These are phyloP conservation scores for Rhabdophis nuchalis DNA, from an alignment of 2,797 vertebrate species.

Conservation along the genomic window DNA sequence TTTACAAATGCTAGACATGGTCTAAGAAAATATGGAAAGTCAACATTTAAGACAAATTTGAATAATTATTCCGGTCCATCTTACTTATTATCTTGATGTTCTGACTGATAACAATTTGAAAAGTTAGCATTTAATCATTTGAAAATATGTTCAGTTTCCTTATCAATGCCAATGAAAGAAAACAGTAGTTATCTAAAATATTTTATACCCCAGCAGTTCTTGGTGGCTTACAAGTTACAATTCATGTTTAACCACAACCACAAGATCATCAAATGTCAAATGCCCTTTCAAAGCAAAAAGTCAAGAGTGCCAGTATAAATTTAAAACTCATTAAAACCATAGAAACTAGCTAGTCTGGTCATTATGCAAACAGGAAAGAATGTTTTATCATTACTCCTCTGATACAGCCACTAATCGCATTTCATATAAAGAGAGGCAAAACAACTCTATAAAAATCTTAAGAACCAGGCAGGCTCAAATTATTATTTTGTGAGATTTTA, in stretches of 20 bases:
- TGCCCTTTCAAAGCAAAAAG: not conserved
- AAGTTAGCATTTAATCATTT: not conserved
- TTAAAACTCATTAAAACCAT: not conserved
- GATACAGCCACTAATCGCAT: not conserved
- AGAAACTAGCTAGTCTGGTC: not conserved
- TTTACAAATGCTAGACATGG: not conserved
- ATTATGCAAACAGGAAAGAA: not conserved
- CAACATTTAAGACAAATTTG: not conserved
- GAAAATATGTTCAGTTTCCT: not conserved
- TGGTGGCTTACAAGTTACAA: not conserved
- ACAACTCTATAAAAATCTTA: not conserved
- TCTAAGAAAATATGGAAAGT: not conserved
- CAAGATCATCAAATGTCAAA: not conserved
- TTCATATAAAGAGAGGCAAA: not conserved
- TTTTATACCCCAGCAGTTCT: not conserved
- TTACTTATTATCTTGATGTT: not conserved
- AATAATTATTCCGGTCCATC: not conserved
- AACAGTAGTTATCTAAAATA: not conserved
- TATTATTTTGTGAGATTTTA: not conserved
- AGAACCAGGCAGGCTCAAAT: not conserved
- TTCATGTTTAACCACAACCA: not conserved
- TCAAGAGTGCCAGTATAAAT: not conserved
- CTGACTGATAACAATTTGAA: not conserved
- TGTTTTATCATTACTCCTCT: not conserved
- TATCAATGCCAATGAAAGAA: not conserved